These are phyloP conservation scores for Athripsodes cinereus DNA, from an alignment of 2,888 invertebrate species.

Conservation along the genomic window DNA sequence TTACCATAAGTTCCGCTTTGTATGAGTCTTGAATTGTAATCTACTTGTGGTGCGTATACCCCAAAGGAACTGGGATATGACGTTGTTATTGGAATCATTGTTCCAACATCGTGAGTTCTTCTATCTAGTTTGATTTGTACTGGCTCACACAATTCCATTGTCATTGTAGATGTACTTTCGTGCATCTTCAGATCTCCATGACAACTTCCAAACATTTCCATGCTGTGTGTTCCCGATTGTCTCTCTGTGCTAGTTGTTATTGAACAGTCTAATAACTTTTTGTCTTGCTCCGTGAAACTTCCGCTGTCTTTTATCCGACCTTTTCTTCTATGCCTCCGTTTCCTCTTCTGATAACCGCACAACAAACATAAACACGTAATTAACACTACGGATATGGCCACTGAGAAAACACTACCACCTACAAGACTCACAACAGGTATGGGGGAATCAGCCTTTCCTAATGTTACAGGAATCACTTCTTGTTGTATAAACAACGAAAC, in stretches of 20 bases:
- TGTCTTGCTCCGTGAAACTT: constrained; percentile 27
- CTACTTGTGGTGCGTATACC: constrained; percentile 23
- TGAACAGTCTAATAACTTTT: constrained; percentile 25
- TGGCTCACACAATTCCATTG: constrained; percentile 26
- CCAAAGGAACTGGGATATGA: constrained; percentile 24
- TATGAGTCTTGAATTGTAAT: constrained; percentile 37
- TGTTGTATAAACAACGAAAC: constrained; percentile 52
- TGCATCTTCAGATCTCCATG: constrained; percentile 26
- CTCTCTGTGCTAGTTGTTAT: constrained; percentile 26
- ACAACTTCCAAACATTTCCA: constrained; percentile 27
- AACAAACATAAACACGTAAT: constrained; percentile 40
- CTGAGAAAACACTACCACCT: constrained; percentile 40
- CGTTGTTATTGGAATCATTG: constrained; percentile 23
- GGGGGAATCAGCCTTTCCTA: constrained; percentile 50
- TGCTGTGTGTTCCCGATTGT: constrained; percentile 25
- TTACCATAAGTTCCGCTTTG: constrained; percentile 57
- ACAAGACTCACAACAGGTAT: constrained; percentile 46
- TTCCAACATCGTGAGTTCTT: constrained; percentile 15
- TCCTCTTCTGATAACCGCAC: constrained; percentile 34
- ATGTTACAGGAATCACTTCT: constrained; percentile 54
- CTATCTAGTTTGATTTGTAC: constrained; percentile 25
- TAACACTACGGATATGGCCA: constrained; percentile 38
- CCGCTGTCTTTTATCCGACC: constrained; percentile 26
- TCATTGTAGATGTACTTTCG: constrained; percentile 24
- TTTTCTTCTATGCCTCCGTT: constrained; percentile 26